Evolutionary conservation across 2,888 invertebrate species (phyloP).

Genomic region (Ornithoptera priamus): DNA sequence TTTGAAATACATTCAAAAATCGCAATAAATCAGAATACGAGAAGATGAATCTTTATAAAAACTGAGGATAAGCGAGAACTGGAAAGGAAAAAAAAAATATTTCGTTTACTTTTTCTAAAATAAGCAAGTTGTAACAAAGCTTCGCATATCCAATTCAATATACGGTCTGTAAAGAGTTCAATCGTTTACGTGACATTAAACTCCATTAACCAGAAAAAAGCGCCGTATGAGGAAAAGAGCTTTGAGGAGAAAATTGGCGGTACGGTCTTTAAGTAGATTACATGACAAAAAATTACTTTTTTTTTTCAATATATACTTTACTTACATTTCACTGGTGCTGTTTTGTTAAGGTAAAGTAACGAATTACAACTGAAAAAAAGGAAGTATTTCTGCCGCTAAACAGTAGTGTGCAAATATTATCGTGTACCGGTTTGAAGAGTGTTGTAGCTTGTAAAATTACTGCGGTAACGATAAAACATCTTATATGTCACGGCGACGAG

Average conservation of each 20-base stretch:
- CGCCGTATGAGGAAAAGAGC: not conserved
- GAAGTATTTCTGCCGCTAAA: not conserved
- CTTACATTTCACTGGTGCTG: not conserved
- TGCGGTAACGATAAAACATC: too few species aligned
- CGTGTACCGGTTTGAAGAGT: too few species aligned
- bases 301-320: not conserved
- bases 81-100: not conserved
- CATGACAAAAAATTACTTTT: not conserved
- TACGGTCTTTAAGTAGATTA: not conserved
- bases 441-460: too few species aligned
- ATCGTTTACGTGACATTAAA: conserved; percentile 1
- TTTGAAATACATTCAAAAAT: too few species aligned
- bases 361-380: not conserved
- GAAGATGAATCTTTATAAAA: too few species aligned
- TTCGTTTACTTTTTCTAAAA: not conserved
- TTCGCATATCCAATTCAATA: not conserved
- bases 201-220: conserved; percentile 7
- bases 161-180: not conserved
- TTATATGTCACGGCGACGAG: too few species aligned
- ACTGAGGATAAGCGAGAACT: too few species aligned
- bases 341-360: not conserved
- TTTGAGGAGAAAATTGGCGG: not conserved
- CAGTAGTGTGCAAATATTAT: too few species aligned
- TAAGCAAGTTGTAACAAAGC: not conserved
- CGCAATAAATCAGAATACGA: too few species aligned